Conservation (phyloP, 2,113 vertebrate genomes). For the Xenopus laevis region DNA sequence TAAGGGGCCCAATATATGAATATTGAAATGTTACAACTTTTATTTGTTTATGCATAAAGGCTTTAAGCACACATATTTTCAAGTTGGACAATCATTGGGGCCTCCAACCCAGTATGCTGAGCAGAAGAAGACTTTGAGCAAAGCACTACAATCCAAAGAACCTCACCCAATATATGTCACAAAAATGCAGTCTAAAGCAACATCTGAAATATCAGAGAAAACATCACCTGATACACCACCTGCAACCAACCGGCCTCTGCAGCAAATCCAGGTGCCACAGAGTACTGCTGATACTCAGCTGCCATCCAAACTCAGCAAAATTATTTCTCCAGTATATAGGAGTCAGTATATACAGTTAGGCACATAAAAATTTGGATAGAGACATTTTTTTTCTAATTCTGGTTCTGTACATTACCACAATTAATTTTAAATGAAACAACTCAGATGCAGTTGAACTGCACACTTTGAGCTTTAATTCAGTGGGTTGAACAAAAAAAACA, state of each 20-base stretch:
- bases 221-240: conserved; percentile 42
- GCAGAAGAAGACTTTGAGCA: conserved; percentile 58
- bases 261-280: conserved; percentile 76
- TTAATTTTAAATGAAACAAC: no score
- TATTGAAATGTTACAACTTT: background rate
- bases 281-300: conserved; percentile 49
- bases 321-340: conserved; percentile 59
- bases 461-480: no score
- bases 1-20: no score
- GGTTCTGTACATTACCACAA: no score
- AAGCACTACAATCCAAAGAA: conserved; percentile 62
- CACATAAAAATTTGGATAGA: no score
- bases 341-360: no score
- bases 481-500: no score
- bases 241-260: conserved; percentile 71
- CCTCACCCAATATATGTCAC: conserved; percentile 58
- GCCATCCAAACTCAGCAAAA: conserved; percentile 59
- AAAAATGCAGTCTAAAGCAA: conserved; percentile 62
- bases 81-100: conserved; percentile 88
- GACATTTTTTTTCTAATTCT: no score
- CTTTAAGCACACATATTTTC: conserved; percentile 88
- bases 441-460: no score
- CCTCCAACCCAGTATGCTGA: conserved; percentile 73
- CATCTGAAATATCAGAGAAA: conserved; percentile 55
- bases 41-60: conserved; percentile 59